These are phyloP conservation scores for Wiebesia pumilae DNA, from an alignment of 1,140 invertebrate genomes.

Conservation along the genomic window DNA sequence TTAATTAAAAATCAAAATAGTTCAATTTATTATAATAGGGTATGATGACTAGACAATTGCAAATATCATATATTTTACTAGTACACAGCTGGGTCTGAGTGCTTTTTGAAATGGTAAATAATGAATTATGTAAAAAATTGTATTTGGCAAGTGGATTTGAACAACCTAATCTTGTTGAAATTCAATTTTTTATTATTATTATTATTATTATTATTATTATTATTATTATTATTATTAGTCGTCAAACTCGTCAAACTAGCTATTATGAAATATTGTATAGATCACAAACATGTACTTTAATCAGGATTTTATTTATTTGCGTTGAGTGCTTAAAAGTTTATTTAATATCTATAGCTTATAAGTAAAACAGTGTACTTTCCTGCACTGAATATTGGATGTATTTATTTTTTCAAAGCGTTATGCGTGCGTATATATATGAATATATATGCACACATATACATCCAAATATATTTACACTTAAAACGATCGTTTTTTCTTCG, in stretches of 20 bases:
- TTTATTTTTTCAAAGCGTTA: slow-evolving; percentile 15
- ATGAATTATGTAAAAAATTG: neutral
- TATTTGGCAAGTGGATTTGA: neutral
- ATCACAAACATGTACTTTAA: slow-evolving; percentile 11
- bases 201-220: no score
- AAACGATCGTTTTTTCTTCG: neutral
- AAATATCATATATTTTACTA: neutral
- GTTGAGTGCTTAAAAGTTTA: slow-evolving; percentile 22
- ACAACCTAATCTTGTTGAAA: neutral
- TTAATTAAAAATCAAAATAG: neutral
- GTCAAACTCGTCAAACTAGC: slow-evolving; percentile 18
- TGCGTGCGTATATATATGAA: no score
- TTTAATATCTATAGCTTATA: slow-evolving; percentile 25
- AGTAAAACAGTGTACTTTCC: neutral
- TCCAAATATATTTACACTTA: slow-evolving; percentile 5
- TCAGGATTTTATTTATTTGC: slow-evolving; percentile 39
- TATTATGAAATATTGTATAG: slow-evolving; percentile 26
- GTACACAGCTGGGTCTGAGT: slow-evolving; percentile 26
- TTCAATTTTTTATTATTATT: no score
- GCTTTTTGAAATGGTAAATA: neutral
- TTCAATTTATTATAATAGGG: neutral
- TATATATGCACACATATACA: no score
- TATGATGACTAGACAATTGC: neutral
- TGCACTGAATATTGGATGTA: neutral
- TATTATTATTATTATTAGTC: no score